Base-by-base conservation (phyloP, 2,113 vertebrate genomes). In the Heptranchias perlo region DNA sequence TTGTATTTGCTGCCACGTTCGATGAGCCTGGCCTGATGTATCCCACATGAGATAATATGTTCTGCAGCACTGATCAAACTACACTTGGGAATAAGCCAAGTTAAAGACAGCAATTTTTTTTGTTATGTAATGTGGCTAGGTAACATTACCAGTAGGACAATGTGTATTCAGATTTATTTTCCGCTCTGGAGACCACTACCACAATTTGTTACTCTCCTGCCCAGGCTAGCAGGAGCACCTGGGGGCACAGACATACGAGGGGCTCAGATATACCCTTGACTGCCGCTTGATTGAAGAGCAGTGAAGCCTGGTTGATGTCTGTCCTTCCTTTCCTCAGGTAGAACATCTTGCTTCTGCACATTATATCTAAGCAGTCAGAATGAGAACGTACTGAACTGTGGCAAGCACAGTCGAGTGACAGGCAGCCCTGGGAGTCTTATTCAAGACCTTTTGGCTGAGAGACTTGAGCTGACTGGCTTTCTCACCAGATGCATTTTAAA, bases 1-100 rank as follows among this genome's bases (percentile, higher is more conserved):
- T 47, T 94, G 39, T 67, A 94, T 49, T 94, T 65, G 2, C 64
- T 65, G 39, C n/a, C 93, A 94, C 23, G 3, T 94, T 65, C 67
- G 23, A 65, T 94, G 62, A 94, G 58, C 23, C 39, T 94, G 62
- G 39, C 61, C 54, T 93, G 58, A 62, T 62, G 35, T n/a, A 62
- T 93, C 54, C 31, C 91, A 93, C 35, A 64, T 94, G 91, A 94
- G 91, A 44, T 94, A 64, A 94, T 91, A 91, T 61, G 87, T 58
- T 91, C 47, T 58, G 52, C 54, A 52, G 58, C 87, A 91, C 87
- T 58, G 87, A 91, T 52, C 87, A 62, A 62, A 93, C 54, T 62
- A 62, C 61, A 62, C 91, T 52, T 93, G 54, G 35, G n/a, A 93
- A 39, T 28, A 94, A 49, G n/a, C 39, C 93, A 94, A 67, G 39